Base-by-base conservation (phyloP, 1,140 invertebrate genomes). In the Onthophagus taurus region DNA sequence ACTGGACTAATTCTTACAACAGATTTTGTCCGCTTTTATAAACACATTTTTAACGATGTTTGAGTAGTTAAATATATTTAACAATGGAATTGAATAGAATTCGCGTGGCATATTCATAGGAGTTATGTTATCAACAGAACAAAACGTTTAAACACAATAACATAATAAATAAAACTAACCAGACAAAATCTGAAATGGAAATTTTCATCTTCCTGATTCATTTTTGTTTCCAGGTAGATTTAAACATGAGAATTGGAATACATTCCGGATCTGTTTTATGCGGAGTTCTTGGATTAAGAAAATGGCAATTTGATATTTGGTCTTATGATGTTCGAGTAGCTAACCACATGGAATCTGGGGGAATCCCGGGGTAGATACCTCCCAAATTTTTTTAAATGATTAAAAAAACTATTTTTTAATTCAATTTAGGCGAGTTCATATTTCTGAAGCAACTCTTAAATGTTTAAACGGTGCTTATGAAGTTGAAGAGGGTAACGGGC, bases 251-350 rank as follows among this genome's bases (percentile, higher is more conserved):
- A 47, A 94, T 96, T 58, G 93, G 92, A 24, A 91, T 97, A 44
- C 91, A 96, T 68, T 93, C 89, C 45, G 92, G 92, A 1, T 88
- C 85, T 1, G 92, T 96, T 20, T 74, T 95, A 31, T 96, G 91
- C 63, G 92, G 93, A 4, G 90, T 97, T 24, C 74, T 96, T 9
- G 93, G 94, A 1, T 77, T 93, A 18, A 72, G 85, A 52, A 92
- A 95, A 64, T 97, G 93, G 87, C 93, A 97, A 66, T 98, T 97
- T 68, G 94, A 98, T 65, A 89, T 97, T 3, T 97, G 92, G 92
- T 95, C 90, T 7, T 90, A 95, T 67, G 95, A 98, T 68, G 94
- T 98, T 53, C 95, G 89, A 5, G 69, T 97, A 42, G 94, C 94
- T n/a, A 97, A 97, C 69, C 89, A 92, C 59, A 85, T 98, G 77